Base-by-base conservation (phyloP, 2,113 vertebrate genomes). In the Okapia johnstoni region DNA sequence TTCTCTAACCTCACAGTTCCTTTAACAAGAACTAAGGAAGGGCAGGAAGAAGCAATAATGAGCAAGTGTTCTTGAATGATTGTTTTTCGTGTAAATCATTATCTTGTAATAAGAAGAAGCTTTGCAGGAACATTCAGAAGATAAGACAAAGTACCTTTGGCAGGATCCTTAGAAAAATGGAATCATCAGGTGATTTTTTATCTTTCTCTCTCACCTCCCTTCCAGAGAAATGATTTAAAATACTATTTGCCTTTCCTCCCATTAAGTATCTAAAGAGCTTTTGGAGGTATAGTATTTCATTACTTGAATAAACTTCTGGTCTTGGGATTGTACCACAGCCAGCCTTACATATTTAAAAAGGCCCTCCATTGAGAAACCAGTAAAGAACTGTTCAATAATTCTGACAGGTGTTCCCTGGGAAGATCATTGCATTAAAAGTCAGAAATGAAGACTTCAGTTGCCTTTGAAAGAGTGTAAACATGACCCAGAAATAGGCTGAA, bases 331-430 rank as follows among this genome's bases (percentile, higher is more conserved):
- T 48, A 4, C 0, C 86, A 6, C 11, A 81, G 33, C 2, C 52
- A 94, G 26, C 46, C 50, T 90, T 98, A 50, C 73, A 28, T 48
- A 46, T 63, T 90, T 36, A 85, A 86, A 94, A 88, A 95, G 95
- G 3, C 21, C 11, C 30, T 40, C 14, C 14, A 58, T 3, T 76
- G 55, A 96, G 43, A 58, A 96, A 97, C 83, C 14, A 85, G 33
- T 77, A 40, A 40, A 58, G 6, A 5, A 58, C 61, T 96, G 50
- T 17, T 90, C 85, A 12, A 23, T 86, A 1, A 30, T 96, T 94
- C 30, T 95, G 55, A 83, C 36, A 92, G 36, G 14, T 30, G 3
- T 81, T 2, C 0, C 4, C 3, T 13, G 5, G 23, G 40, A 91
- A 95, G 60, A 81, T n/a, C 26, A 83, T 28, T 85, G 2, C 17